These are phyloP conservation scores for Holcopasites calliopsidis DNA, from an alignment of 1,140 invertebrate genomes.

Conservation along the genomic window DNA sequence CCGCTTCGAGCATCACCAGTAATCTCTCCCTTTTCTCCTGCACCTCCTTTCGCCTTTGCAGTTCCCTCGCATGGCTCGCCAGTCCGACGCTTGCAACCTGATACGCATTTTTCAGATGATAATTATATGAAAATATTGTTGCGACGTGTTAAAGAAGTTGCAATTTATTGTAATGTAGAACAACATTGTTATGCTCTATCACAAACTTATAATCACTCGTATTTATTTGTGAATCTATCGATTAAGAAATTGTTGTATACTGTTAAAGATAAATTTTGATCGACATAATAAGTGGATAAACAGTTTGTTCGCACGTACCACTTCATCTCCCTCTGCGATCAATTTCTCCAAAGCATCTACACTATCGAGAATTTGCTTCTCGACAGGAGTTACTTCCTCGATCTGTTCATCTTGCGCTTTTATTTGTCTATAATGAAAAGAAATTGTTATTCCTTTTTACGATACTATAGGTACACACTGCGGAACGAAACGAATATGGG, in stretches of 20 bases:
- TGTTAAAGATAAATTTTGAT: not conserved
- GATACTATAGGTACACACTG: not conserved
- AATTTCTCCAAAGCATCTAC: constrained; percentile 82
- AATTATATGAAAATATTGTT: too few relatives aligned
- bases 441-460: not conserved
- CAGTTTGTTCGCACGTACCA: constrained; percentile 76
- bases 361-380: constrained; percentile 82
- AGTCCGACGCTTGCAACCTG: constrained; percentile 84
- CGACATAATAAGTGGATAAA: not conserved
- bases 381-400: constrained; percentile 76
- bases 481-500: too few relatives aligned
- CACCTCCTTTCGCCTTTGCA: constrained; percentile 80
- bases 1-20: constrained; percentile 84
- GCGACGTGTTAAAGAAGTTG: too few relatives aligned
- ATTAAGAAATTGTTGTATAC: not conserved
- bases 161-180: too few relatives aligned
- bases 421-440: constrained; percentile 18
- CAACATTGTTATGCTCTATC: too few relatives aligned
- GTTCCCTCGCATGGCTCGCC: constrained; percentile 86
- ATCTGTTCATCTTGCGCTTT: constrained; percentile 60
- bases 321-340: constrained; percentile 84
- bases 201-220: too few relatives aligned
- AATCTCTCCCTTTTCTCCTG: constrained; percentile 76
- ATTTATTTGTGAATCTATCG: too few relatives aligned
- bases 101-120: too few relatives aligned